Base-by-base conservation (phyloP, 2,113 vertebrate species). In the Hylia prasina region DNA sequence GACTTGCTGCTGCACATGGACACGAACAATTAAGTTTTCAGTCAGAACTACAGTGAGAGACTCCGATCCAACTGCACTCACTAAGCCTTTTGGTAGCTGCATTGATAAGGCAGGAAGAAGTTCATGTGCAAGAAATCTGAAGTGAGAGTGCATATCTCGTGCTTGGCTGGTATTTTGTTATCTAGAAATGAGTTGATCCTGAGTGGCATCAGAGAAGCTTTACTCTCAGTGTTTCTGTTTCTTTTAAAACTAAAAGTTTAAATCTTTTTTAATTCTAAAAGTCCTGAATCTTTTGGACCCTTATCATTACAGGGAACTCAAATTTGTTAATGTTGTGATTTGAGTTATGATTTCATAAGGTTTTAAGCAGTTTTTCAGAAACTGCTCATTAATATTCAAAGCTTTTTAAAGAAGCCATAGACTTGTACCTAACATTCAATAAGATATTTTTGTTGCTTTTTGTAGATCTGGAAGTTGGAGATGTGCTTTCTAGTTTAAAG, bases 61-160 rank as follows among this genome's bases (percentile, higher is more conserved):
- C 94, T 94, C 78, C 15, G 35, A 96, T 97, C 84, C 3, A 72
- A 7, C 77, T 90, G 87, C 28, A 31, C 90, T 97, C 89, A 48
- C 93, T 96, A 92, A 98, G 82, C 92, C 65, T 84, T 93, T 95
- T 88, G 82, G 93, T 90, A 93, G 93, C 82, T 72, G 73, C 56
- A 25, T 91, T 95, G 97, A 98, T 97, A 97, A 98, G 95, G 96
- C 4, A 7, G 71, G 86, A 91, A 89, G 73, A 95, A 82, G 69
- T 93, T 94, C 76, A 64, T 60, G 85, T 94, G 91, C 71, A 91
- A 95, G 83, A 95, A 98, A 96, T 90, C 83, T 93, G 53, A 96
- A 97, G 87, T 91, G 90, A 86, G 97, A 97, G 98, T 98, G 95
- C 92, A 97, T 93, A 98, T 97, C 97, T 97, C 75, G 35, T 58